Percentiles rank a stretch among this genome's conserved stretches.
phyloP scores from a whole-genome alignment of 2,888 invertebrate species.

The Phorcus lineatus region DNA sequence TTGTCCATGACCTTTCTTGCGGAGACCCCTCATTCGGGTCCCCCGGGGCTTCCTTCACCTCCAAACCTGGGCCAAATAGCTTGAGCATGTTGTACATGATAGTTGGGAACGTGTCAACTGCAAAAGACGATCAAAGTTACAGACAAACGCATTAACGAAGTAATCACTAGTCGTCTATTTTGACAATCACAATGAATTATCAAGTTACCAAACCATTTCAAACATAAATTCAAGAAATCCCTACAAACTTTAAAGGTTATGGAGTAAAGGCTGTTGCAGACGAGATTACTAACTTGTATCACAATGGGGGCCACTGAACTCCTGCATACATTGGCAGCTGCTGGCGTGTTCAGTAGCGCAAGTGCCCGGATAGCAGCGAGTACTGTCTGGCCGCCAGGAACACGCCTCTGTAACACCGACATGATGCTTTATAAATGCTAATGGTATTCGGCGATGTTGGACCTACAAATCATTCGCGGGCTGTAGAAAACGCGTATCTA shows the following conservation, averaged over 20 bases:
- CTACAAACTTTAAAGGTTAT: no score
- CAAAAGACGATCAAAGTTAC: neutral
- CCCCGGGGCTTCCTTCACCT: neutral
- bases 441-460: no score
- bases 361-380: conserved; percentile 39
- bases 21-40: neutral
- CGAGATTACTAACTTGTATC: conserved; percentile 23
- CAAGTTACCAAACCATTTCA: no score
- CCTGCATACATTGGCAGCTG: conserved; percentile 30
- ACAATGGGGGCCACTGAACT: conserved; percentile 36
- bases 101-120: neutral
- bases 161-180: no score
- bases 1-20: neutral
- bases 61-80: neutral
- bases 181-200: no score
- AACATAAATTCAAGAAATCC: no score
- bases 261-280: no score
- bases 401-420: conserved; percentile 34
- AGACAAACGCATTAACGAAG: no score
- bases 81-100: neutral
- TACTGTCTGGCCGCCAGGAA: conserved; percentile 41
- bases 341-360: conserved; percentile 29
- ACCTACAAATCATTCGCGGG: no score
- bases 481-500: no score
- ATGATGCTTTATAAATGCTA: neutral